These are phyloP conservation scores for Heliconius charithonia DNA, from an alignment of 2,888 invertebrate species.

Conservation along the genomic window DNA sequence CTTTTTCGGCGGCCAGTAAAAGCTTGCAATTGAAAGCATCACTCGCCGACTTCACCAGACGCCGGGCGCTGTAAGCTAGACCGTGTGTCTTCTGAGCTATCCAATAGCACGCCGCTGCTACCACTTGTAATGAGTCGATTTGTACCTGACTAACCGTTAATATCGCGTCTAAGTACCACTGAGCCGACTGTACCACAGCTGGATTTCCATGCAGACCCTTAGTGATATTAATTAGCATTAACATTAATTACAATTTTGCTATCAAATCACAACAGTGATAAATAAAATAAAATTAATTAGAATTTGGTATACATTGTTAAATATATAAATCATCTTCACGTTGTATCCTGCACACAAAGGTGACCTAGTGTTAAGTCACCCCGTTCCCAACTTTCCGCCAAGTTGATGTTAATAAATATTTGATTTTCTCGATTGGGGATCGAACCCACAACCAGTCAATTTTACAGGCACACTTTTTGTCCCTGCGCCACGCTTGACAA, in stretches of 20 bases:
- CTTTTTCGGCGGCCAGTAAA: conserved; percentile 60
- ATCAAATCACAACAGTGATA: background rate
- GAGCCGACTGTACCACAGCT: conserved; percentile 64
- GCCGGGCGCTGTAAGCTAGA: conserved; percentile 51
- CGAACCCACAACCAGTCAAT: too few species aligned
- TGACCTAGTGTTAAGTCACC: too few species aligned
- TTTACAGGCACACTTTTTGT: too few species aligned
- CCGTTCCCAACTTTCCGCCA: too few species aligned
- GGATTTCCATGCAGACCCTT: conserved; percentile 65
- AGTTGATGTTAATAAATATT: too few species aligned
- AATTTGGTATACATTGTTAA: too few species aligned
- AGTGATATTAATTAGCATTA: background rate
- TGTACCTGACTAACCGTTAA: conserved; percentile 53
- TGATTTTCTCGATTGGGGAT: too few species aligned
- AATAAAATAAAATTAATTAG: background rate
- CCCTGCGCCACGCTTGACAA: too few species aligned
- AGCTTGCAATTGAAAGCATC: conserved; percentile 57
- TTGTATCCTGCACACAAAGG: too few species aligned
- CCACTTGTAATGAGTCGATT: conserved; percentile 63
- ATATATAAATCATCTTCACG: too few species aligned
- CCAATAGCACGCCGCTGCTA: conserved; percentile 73
- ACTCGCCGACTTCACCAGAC: conserved; percentile 58
- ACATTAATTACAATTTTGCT: background rate
- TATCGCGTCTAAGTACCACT: conserved; percentile 69
- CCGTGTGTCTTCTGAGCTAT: conserved; percentile 69